Conservation (phyloP, 2,888 invertebrate species). For the Esperia sulphurella region DNA sequence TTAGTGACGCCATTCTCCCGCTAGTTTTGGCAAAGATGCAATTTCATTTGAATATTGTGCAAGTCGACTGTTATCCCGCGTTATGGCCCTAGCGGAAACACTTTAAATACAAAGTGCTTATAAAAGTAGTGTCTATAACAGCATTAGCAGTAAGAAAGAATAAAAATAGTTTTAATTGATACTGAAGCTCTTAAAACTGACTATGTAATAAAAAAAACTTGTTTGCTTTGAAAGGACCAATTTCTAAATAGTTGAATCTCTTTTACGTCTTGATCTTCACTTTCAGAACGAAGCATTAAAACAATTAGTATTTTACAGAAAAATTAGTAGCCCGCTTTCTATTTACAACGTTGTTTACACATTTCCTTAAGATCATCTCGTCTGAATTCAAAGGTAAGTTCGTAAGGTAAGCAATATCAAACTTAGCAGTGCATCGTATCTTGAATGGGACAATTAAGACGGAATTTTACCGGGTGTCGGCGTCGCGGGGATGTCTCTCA, state of each 20-base stretch:
- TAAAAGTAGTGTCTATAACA: constrained; percentile 50
- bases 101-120: constrained; percentile 71
- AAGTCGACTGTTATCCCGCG: constrained; percentile 66
- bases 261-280: not conserved
- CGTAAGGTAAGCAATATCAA: constrained; percentile 17
- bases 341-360: not conserved
- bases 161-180: constrained; percentile 41
- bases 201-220: too few species aligned
- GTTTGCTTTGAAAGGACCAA: too few species aligned
- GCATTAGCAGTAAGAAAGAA: constrained; percentile 14
- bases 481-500: constrained; percentile 57
- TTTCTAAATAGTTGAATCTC: too few species aligned
- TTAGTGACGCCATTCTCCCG: constrained; percentile 66
- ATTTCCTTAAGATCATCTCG: not conserved
- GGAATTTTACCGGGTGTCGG: constrained; percentile 21
- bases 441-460: constrained; percentile 20
- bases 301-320: not conserved
- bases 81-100: constrained; percentile 58
- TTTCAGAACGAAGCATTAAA: not conserved
- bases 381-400: not conserved
- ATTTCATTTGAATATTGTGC: constrained; percentile 79
- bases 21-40: constrained; percentile 80
- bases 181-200: not conserved
- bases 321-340: too few species aligned
- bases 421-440: constrained; percentile 32